Evolutionary conservation across 2,888 invertebrate genomes (phyloP), one percentile per base, ranked within the genome.

Genomic region (Ectemnius lituratus): DNA sequence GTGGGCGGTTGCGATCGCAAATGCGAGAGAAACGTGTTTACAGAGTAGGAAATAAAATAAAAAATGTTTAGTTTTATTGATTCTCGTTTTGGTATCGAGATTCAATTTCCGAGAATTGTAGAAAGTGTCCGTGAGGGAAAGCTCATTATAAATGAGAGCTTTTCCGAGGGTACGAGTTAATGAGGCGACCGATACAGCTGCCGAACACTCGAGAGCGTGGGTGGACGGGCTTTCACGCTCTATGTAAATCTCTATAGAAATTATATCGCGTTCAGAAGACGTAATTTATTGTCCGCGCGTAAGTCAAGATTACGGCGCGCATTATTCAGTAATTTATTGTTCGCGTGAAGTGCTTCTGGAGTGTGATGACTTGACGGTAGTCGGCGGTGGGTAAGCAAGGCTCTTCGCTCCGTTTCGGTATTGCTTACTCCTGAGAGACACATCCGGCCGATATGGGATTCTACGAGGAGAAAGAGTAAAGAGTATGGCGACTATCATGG

Each of bases 171-270:
- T 37, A 0, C 37, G 37, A 37, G 8, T 37, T 37, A 37, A 37
- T 37, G 37, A 37, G 37, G 37, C 37, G 37, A 4, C 37, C 37
- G 37, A 37, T 57, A 20, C 37, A 37, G 37, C 37, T 4, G 37
- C 37, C 37, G 37, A 37, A 37, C 37, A 18, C 27, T 47, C 27
- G 63, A 56, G 63, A 56, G 76, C 76, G 76, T 76, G 75, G 76
- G 70, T 61, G 74, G 20, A 67, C 69, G 74, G 70, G 14, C 56
- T 11, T 70, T n/a, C 59, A 57, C 28, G 52, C 37, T 67, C 49
- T 60, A 70, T 75, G 73, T 75, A 70, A 75, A 76, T 76, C 67
- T 63, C 75, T 70, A 14, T 47, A 70, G 27, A 75, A 67, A 75
- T 75, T 62, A 66, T 60, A 52, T 63, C 46, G 46, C 56, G 49